These are phyloP conservation scores for Lepus timidus DNA, from an alignment of 2,113 vertebrate species.

Conservation along the genomic window DNA sequence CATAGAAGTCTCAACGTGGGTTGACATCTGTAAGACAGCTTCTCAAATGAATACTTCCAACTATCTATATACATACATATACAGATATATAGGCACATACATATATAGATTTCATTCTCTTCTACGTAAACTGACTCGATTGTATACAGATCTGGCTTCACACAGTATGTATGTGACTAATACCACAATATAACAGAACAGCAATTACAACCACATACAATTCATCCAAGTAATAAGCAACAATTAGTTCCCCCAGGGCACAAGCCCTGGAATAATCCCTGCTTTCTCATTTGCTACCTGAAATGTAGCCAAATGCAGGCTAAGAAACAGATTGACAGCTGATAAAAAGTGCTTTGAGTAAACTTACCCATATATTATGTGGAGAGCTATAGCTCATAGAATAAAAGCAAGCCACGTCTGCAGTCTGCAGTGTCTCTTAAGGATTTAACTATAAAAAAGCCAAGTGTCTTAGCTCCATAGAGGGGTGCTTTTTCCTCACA, in stretches of 20 bases:
- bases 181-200: slow-evolving; percentile 18
- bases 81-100: too few species aligned
- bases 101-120: background rate
- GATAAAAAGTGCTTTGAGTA: slow-evolving; percentile 60
- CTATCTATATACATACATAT: background rate
- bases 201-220: slow-evolving; percentile 38
- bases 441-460: background rate
- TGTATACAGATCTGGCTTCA: background rate
- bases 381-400: slow-evolving; percentile 39
- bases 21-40: background rate
- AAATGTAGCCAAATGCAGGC: slow-evolving; percentile 56
- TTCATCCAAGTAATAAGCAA: slow-evolving; percentile 43
- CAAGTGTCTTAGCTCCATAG: background rate
- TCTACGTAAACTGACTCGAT: background rate
- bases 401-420: slow-evolving; percentile 49
- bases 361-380: slow-evolving; percentile 62
- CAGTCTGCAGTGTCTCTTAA: slow-evolving; percentile 15
- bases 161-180: background rate
- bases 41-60: background rate
- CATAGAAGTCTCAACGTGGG: background rate
- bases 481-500: background rate
- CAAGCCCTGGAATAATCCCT: background rate
- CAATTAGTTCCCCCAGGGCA: slow-evolving; percentile 59
- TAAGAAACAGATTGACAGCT: slow-evolving; percentile 63
- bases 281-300: slow-evolving; percentile 33